Conservation (phyloP, 2,888 invertebrate species). For the Conomelus anceps region DNA sequence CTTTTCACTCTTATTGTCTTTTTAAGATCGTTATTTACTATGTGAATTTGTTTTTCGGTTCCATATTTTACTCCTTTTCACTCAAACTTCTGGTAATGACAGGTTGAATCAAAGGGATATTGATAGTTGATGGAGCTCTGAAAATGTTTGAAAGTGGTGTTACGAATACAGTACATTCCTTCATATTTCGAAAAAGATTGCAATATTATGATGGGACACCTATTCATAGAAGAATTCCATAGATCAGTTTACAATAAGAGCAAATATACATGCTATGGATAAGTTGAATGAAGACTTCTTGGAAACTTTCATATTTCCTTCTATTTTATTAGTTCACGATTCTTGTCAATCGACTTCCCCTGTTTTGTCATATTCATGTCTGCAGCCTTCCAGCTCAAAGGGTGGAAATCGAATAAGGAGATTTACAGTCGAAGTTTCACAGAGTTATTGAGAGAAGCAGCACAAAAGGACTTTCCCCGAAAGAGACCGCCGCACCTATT, state of each 20-base stretch:
- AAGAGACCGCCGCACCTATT: background rate
- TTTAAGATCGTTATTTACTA: no score
- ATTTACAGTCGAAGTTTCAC: background rate
- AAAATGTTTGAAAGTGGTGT: no score
- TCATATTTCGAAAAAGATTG: no score
- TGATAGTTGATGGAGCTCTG: no score
- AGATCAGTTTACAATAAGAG: background rate
- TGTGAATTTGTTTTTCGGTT: no score
- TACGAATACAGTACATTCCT: no score
- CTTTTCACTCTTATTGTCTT: no score
- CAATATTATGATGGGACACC: no score
- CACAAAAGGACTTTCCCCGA: background rate
- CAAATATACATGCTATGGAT: background rate
- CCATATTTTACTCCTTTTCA: no score
- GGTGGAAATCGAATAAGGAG: background rate
- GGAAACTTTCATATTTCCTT: background rate
- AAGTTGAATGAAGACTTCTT: background rate
- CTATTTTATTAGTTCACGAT: background rate
- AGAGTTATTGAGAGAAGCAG: background rate
- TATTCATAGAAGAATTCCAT: background rate
- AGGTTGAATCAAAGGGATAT: no score
- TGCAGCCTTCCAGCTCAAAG: background rate
- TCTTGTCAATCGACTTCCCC: background rate
- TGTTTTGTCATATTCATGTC: background rate
- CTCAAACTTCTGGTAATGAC: no score